phyloP scores from a whole-genome alignment of 1,140 invertebrate genomes.

The Cydia strobilella region DNA sequence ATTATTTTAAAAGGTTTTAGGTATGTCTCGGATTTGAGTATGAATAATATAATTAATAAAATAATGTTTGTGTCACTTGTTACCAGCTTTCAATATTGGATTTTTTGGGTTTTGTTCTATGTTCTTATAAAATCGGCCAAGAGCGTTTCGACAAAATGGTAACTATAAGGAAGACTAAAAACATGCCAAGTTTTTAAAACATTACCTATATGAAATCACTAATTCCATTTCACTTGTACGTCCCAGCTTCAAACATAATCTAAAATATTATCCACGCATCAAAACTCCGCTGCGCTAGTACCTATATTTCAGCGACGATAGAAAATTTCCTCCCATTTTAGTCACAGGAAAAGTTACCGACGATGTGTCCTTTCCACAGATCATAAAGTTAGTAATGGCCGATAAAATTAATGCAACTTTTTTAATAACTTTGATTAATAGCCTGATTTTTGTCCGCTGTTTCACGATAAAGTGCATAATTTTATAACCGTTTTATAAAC shows the following conservation, averaged over 20 bases:
- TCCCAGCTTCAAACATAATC: background rate
- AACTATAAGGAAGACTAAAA: too few relatives aligned
- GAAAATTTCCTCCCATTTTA: background rate
- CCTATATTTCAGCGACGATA: background rate
- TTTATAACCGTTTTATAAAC: background rate
- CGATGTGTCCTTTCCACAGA: conserved; percentile 27
- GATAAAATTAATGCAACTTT: conserved; percentile 31
- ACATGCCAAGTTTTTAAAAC: too few relatives aligned
- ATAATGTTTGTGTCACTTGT: too few relatives aligned
- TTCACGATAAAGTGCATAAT: background rate
- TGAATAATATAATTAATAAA: background rate
- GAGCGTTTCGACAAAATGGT: too few relatives aligned
- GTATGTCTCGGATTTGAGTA: background rate
- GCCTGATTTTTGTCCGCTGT: background rate
- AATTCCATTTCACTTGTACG: too few relatives aligned
- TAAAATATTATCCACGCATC: background rate
- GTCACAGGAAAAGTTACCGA: conserved; percentile 14
- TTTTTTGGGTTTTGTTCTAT: too few relatives aligned
- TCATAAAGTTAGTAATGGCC: conserved; percentile 12
- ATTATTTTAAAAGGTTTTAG: background rate
- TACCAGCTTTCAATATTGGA: too few relatives aligned
- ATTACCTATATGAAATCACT: too few relatives aligned
- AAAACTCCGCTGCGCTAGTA: background rate
- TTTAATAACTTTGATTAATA: conserved; percentile 29
- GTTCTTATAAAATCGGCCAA: too few relatives aligned